A percentile compares a stretch with the other conserved stretches of the same genome.
These are phyloP conservation scores for Setipinna tenuifilis DNA, from an alignment of 2,797 vertebrate genomes.

Conservation along the genomic window DNA sequence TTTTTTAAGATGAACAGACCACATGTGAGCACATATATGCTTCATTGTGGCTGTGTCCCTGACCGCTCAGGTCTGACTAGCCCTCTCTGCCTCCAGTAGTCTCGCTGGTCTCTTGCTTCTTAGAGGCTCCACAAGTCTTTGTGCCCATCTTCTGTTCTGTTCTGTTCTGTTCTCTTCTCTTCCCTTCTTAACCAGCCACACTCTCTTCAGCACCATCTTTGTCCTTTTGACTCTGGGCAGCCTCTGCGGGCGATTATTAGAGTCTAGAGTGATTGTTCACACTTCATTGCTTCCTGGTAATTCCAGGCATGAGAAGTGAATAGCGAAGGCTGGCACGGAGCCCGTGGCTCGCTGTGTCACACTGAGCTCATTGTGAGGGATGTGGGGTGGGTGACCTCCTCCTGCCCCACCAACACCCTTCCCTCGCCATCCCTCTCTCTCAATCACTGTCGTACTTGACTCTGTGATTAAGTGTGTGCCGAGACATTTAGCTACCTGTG, in stretches of 20 bases:
- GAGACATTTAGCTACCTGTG: background rate
- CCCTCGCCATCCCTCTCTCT: background rate
- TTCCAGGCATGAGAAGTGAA: constrained; percentile 21
- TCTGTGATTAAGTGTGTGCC: background rate
- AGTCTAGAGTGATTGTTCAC: constrained; percentile 22
- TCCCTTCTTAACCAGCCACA: too few species aligned
- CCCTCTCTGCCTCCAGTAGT: background rate
- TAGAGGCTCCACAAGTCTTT: background rate
- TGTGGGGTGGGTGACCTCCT: constrained; percentile 4
- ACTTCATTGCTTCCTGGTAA: constrained; percentile 25
- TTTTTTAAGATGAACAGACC: background rate
- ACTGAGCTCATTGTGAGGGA: constrained; percentile 20
- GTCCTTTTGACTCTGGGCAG: constrained; percentile 10
- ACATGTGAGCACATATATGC: background rate
- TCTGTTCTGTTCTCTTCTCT: too few species aligned
- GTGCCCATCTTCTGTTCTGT: background rate
- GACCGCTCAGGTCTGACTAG: background rate
- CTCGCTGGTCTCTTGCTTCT: background rate
- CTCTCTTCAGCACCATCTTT: background rate
- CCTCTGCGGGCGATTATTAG: constrained; percentile 20
- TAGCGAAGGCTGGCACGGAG: background rate
- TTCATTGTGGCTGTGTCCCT: background rate
- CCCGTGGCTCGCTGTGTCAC: constrained; percentile 1
- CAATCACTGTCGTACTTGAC: background rate
- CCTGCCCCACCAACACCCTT: background rate